phyloP scores from a whole-genome alignment of 2,797 vertebrate genomes.

The Macrochelys suwanniensis region DNA sequence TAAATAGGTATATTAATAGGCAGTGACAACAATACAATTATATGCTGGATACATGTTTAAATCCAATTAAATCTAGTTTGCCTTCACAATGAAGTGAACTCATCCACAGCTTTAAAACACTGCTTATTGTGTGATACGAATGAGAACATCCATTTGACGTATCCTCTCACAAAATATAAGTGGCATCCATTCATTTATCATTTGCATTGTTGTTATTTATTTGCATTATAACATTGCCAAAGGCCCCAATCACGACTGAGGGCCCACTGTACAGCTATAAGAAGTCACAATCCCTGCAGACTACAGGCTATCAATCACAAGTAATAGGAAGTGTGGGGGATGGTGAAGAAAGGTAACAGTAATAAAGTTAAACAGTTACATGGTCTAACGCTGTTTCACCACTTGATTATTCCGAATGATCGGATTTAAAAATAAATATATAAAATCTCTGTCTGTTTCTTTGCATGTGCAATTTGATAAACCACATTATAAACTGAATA shows the following conservation, averaged over 20 bases:
- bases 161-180: background rate
- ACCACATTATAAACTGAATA: background rate
- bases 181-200: background rate
- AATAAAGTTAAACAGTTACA: background rate
- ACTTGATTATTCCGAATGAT: background rate
- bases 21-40: background rate
- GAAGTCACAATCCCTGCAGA: background rate
- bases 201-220: background rate
- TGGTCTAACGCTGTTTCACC: accelerated
- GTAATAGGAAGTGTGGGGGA: background rate
- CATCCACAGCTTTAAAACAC: background rate
- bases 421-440: background rate
- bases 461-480: background rate
- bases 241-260: background rate
- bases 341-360: background rate
- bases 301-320: background rate
- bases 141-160: background rate
- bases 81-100: background rate
- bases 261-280: background rate
- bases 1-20: background rate
- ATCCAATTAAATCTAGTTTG: background rate
- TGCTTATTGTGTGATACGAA: background rate
- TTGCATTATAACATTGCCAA: background rate
- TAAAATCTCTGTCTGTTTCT: background rate
- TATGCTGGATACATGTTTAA: background rate